Conservation (phyloP, 2,797 vertebrate genomes). For the Capromys pilorides region DNA sequence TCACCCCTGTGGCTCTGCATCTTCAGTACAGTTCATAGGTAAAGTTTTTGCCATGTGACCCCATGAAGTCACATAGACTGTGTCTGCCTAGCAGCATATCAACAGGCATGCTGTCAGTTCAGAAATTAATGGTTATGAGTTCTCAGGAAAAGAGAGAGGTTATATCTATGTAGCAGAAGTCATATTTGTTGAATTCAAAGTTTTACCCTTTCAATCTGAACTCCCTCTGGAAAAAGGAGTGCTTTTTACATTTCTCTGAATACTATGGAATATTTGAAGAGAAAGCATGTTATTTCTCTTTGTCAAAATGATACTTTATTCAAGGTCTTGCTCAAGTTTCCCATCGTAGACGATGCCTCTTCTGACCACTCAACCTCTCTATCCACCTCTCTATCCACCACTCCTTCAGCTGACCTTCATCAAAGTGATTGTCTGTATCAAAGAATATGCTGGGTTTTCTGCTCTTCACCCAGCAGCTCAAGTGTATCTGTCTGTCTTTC, state of each 20-base stretch:
- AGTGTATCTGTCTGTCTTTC: constrained; percentile 44
- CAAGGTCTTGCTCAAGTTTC: constrained; percentile 65
- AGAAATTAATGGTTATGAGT: neutral
- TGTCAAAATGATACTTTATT: constrained; percentile 51
- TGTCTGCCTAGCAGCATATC: neutral
- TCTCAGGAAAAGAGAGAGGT: neutral
- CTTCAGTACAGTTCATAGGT: neutral
- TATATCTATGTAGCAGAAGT: constrained; percentile 39
- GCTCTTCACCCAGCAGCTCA: constrained; percentile 50
- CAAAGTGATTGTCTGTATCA: constrained; percentile 29
- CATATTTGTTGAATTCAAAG: constrained; percentile 39
- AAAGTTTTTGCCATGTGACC: neutral
- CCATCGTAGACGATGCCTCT: constrained; percentile 48
- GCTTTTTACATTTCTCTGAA: constrained; percentile 3
- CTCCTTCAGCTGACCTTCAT: constrained; percentile 58
- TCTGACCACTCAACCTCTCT: constrained; percentile 43
- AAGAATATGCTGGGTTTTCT: neutral
- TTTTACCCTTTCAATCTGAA: neutral
- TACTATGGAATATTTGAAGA: neutral
- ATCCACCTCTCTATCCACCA: neutral
- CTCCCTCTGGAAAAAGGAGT: constrained; percentile 32
- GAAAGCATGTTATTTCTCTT: constrained; percentile 34
- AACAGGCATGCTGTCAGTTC: too few relatives aligned
- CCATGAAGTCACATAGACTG: neutral
- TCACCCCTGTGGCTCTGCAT: neutral